phyloP scores from a whole-genome alignment of 1,140 invertebrate species.

The Leptonema lineaticorne region DNA sequence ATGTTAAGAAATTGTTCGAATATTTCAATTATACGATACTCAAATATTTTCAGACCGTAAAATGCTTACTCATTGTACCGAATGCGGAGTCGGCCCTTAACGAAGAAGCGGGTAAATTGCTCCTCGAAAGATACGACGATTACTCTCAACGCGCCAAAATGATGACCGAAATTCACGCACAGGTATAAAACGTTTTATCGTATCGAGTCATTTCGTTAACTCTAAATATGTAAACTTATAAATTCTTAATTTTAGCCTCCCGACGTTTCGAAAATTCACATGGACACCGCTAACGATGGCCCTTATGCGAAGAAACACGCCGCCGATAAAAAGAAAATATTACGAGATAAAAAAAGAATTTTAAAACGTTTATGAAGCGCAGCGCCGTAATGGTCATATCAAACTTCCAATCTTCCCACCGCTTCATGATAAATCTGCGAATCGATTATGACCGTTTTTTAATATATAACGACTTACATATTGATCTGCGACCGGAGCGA shows the following conservation, averaged over 20 bases:
- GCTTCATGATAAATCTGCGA: too few relatives aligned
- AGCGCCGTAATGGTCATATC: too few relatives aligned
- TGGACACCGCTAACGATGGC: constrained; percentile 55
- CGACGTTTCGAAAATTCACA: constrained; percentile 49
- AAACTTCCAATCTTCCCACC: too few relatives aligned
- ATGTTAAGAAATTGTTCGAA: neutral
- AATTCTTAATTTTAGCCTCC: constrained; percentile 46
- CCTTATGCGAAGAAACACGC: constrained; percentile 83
- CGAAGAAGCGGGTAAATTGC: constrained; percentile 89
- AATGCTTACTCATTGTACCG: constrained; percentile 90
- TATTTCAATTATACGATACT: neutral
- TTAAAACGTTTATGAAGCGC: constrained; percentile 80
- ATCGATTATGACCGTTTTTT: too few relatives aligned
- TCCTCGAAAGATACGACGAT: constrained; percentile 89
- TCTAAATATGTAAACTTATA: neutral
- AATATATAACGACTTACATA: too few relatives aligned
- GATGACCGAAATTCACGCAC: constrained; percentile 94
- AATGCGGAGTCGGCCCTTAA: constrained; percentile 94
- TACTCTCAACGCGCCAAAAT: constrained; percentile 87
- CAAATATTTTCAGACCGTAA: constrained; percentile 69
- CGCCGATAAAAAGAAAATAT: constrained; percentile 74
- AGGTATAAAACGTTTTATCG: constrained; percentile 49
- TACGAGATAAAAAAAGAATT: constrained; percentile 85
- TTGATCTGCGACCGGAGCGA: too few relatives aligned
- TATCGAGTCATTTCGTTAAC: constrained; percentile 11